Percentiles rank a stretch among this genome's conserved stretches.
Evolutionary conservation across 1,140 invertebrate species (phyloP).

Genomic region (Drosophila nasuta): DNA sequence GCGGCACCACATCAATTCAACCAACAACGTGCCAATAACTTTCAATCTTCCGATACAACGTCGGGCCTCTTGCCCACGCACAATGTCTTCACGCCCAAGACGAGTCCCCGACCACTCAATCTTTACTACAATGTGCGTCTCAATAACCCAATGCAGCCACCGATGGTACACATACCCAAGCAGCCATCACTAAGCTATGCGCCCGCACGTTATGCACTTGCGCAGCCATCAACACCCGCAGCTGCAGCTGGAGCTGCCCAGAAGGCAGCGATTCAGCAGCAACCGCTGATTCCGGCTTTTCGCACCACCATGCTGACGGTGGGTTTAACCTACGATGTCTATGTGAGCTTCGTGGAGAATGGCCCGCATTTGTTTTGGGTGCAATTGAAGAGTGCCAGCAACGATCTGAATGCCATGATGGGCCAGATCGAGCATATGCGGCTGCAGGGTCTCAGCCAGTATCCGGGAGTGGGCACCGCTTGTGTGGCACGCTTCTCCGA

Average conservation of each 20-base stretch:
- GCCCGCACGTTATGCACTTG: constrained; percentile 53
- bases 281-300: constrained; percentile 75
- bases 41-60: constrained; percentile 38
- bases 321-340: constrained; percentile 87
- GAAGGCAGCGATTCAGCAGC: constrained; percentile 19
- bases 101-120: constrained; percentile 52
- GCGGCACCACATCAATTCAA: constrained; percentile 46
- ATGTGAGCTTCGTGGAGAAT: constrained; percentile 90
- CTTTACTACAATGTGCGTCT: constrained; percentile 71
- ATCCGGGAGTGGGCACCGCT: constrained; percentile 88
- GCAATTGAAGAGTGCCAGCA: constrained; percentile 87
- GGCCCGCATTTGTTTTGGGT: constrained; percentile 91
- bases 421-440: constrained; percentile 87
- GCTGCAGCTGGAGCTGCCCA: background rate
- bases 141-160: constrained; percentile 50
- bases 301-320: constrained; percentile 86
- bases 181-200: constrained; percentile 41
- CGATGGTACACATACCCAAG: constrained; percentile 22
- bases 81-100: constrained; percentile 58
- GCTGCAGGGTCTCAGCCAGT: constrained; percentile 87
- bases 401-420: constrained; percentile 88
- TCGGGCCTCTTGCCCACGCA: constrained; percentile 39
- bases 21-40: constrained; percentile 62
- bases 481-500: constrained; percentile 89
- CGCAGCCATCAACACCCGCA: constrained; percentile 29